These are phyloP conservation scores for Xenopus tropicalis DNA, from an alignment of 2,113 vertebrate genomes.

Conservation along the genomic window UCB_Xtro_10.0 CM004450.2:117614501-117615000, in stretches of 20 bases:
- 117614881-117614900: no score
- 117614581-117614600: conserved; percentile 60
- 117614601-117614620: conserved; percentile 78
- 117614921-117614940: no score
- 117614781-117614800: background rate
- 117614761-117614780: conserved; percentile 34
- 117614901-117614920: no score
- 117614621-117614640: conserved; percentile 61
- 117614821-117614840: background rate
- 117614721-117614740: conserved; percentile 54
- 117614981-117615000: no score
- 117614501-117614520: no score
- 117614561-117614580: conserved; percentile 60
- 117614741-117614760: conserved; percentile 47
- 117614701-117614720: conserved; percentile 50
- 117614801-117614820: background rate
- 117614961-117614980: no score
- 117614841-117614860: no score
- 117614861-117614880: no score
- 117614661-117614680: conserved; percentile 56
- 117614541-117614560: no score
- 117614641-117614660: conserved; percentile 68
- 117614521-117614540: no score
- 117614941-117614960: no score
- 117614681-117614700: conserved; percentile 49